These are phyloP conservation scores for Chloebia gouldiae DNA, from an alignment of 2,113 vertebrate species.

Conservation along the genomic window DNA sequence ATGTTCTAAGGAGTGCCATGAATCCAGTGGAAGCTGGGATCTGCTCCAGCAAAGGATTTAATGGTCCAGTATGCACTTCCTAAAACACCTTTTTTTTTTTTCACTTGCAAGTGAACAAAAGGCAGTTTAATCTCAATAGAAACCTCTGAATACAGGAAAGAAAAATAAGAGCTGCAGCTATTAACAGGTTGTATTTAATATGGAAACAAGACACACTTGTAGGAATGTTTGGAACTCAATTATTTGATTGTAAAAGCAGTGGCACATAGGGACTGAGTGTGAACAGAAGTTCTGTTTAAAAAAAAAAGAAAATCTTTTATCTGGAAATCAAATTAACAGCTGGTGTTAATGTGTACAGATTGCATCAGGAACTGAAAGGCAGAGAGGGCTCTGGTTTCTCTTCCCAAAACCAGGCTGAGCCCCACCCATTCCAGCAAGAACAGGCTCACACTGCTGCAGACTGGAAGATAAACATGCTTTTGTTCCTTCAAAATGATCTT, in stretches of 20 bases:
- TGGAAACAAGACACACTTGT: neutral
- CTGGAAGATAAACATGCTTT: neutral
- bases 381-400: neutral
- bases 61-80: neutral
- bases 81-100: neutral
- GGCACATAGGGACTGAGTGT: neutral
- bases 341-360: neutral
- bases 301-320: neutral
- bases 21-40: neutral
- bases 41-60: neutral
- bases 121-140: neutral
- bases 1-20: neutral
- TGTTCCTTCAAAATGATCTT: neutral
- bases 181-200: neutral
- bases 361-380: neutral
- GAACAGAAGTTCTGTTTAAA: neutral
- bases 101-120: neutral
- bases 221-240: neutral
- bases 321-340: neutral
- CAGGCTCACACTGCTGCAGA: neutral
- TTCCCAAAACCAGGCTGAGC: neutral
- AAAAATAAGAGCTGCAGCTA: neutral
- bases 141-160: neutral
- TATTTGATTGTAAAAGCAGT: neutral
- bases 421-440: neutral